phyloP scores from a whole-genome alignment of 2,888 invertebrate genomes.

The Chaetogeoica ovagalla region DNA sequence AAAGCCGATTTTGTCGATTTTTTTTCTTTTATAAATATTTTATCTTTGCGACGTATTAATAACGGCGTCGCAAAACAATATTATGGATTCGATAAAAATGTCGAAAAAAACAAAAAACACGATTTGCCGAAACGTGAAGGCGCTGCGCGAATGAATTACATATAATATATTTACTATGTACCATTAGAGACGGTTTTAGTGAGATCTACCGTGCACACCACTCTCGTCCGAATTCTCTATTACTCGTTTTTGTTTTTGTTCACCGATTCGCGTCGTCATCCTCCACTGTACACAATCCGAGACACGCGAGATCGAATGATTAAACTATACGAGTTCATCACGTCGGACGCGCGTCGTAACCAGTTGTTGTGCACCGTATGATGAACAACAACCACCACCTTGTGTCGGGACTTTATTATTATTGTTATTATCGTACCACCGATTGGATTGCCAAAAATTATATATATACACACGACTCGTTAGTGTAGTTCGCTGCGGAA shows the following conservation, averaged over 20 bases:
- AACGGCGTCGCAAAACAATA: too few species aligned
- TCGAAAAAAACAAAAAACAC: too few species aligned
- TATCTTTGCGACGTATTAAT: too few species aligned
- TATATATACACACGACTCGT: background rate
- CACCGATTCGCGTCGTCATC: constrained; percentile 38
- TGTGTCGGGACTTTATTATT: constrained; percentile 30
- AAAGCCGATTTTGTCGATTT: too few species aligned
- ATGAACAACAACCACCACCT: constrained; percentile 39
- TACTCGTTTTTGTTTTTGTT: constrained; percentile 6
- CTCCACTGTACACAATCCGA: constrained; percentile 14
- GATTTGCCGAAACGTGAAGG: background rate
- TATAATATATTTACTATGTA: too few species aligned
- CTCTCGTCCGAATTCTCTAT: background rate
- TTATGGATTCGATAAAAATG: too few species aligned
- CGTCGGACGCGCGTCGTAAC: constrained; percentile 25
- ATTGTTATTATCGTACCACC: constrained; percentile 25
- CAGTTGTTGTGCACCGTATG: background rate
- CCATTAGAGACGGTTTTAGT: constrained; percentile 22
- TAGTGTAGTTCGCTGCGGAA: background rate
- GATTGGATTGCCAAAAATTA: constrained; percentile 42
- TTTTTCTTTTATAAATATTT: too few species aligned
- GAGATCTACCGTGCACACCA: background rate
- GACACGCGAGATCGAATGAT: constrained; percentile 19
- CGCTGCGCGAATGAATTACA: background rate
- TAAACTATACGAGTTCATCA: constrained; percentile 32